Evolutionary conservation across 2,888 invertebrate genomes (phyloP).

Genomic region (Callinectes sapidus): DNA sequence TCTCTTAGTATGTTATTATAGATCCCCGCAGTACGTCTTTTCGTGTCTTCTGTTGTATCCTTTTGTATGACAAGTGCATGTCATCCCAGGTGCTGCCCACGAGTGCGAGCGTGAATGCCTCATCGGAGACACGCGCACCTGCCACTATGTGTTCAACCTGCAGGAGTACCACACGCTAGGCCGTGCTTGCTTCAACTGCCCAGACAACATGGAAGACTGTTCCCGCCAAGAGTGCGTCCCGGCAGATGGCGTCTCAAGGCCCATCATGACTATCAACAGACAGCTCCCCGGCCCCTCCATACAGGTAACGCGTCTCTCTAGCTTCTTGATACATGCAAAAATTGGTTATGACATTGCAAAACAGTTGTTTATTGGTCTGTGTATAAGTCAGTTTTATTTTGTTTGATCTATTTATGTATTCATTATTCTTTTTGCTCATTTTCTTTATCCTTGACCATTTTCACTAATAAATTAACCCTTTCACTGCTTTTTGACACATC

Average conservation of each 20-base stretch:
- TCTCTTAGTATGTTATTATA: too few species aligned
- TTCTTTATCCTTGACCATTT: too few species aligned
- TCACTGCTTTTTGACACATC: too few species aligned
- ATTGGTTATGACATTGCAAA: too few species aligned
- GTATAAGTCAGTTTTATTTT: too few species aligned
- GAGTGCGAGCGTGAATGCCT: slow-evolving; percentile 84
- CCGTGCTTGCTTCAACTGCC: slow-evolving; percentile 90
- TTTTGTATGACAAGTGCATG: background rate
- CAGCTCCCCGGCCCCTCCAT: slow-evolving; percentile 91
- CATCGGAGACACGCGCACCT: slow-evolving; percentile 80
- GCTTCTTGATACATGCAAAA: too few species aligned
- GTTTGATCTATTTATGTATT: too few species aligned
- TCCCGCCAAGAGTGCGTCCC: slow-evolving; percentile 86
- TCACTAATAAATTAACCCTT: too few species aligned
- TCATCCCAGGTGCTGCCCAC: slow-evolving; percentile 74
- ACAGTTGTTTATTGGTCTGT: too few species aligned
- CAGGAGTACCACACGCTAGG: slow-evolving; percentile 68
- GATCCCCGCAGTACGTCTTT: too few species aligned
- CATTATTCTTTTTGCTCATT: too few species aligned
- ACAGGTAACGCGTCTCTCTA: slow-evolving; percentile 79
- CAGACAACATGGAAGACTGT: slow-evolving; percentile 85
- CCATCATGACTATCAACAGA: slow-evolving; percentile 87
- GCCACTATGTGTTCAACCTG: slow-evolving; percentile 81
- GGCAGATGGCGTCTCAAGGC: slow-evolving; percentile 86
- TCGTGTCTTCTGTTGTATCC: too few species aligned